Percentiles rank a stretch among this genome's conserved stretches.
phyloP scores from a whole-genome alignment of 2,113 vertebrate genomes.

The Elachura formosa region DNA sequence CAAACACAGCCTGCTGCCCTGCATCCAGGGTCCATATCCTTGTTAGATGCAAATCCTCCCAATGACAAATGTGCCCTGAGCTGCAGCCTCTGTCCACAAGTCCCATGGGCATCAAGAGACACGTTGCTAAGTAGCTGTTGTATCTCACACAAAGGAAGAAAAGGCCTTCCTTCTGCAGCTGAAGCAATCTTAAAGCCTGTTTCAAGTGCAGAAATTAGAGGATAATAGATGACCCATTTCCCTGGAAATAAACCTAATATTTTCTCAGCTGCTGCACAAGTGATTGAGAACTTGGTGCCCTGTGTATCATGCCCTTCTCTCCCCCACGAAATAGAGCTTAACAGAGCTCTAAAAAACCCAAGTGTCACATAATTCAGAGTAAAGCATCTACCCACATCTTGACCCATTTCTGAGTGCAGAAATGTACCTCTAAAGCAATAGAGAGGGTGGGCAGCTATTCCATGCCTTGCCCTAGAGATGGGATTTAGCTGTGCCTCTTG shows the following conservation, averaged over 20 bases:
- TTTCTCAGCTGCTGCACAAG: neutral
- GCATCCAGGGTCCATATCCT: neutral
- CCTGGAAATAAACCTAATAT: conserved; percentile 9
- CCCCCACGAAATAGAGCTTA: neutral
- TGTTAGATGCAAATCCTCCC: neutral
- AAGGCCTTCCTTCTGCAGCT: neutral
- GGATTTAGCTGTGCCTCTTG: neutral
- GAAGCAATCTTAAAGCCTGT: neutral
- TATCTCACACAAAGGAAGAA: neutral
- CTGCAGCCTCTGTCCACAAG: neutral
- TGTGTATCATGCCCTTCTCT: neutral
- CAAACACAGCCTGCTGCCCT: neutral
- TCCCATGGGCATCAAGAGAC: neutral
- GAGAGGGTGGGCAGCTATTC: neutral
- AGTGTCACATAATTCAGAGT: neutral
- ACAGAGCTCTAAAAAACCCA: neutral
- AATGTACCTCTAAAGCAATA: neutral
- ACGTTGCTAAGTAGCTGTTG: neutral
- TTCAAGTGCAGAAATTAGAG: conserved; percentile 2
- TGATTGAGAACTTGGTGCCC: neutral
- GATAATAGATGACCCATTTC: neutral
- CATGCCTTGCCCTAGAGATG: neutral
- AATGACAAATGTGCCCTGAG: neutral
- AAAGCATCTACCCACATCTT: neutral
- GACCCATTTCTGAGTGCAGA: neutral